Evolutionary conservation across 2,113 vertebrate species (phyloP).

Genomic region (Oncorhynchus masou): DNA sequence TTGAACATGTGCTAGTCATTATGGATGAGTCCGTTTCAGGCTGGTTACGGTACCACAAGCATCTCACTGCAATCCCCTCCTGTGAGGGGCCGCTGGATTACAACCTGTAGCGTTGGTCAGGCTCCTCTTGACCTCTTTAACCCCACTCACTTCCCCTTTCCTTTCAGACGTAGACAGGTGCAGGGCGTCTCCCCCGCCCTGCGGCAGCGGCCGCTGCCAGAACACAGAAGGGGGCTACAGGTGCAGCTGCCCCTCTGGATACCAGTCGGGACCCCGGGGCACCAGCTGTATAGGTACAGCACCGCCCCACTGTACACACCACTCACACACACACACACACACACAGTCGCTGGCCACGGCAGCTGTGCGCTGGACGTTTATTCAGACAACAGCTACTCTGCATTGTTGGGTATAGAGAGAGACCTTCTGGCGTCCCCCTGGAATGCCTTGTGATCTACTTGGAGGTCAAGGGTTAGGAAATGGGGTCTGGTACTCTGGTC

Average conservation of each 20-base stretch:
- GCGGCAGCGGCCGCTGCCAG: slow-evolving; percentile 76
- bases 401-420: not conserved
- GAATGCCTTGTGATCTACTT: too few relatives aligned
- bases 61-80: too few relatives aligned
- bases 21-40: too few relatives aligned
- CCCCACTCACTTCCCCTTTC: not conserved
- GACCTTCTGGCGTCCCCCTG: not conserved
- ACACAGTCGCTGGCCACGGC: not conserved
- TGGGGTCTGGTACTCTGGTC: too few relatives aligned
- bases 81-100: not conserved
- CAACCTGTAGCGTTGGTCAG: not conserved
- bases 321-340: not conserved
- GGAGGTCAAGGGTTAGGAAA: too few relatives aligned
- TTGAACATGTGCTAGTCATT: too few relatives aligned
- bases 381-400: not conserved
- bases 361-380: not conserved
- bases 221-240: slow-evolving; percentile 82
- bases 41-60: too few relatives aligned
- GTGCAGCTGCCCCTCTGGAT: slow-evolving; percentile 79
- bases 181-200: slow-evolving; percentile 68
- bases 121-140: not conserved
- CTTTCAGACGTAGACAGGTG: slow-evolving; percentile 82
- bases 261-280: slow-evolving; percentile 44
- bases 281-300: slow-evolving; percentile 70
- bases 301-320: slow-evolving; percentile 1